Conservation (phyloP, 2,797 vertebrate genomes). For the Gallinago solitaria region DNA sequence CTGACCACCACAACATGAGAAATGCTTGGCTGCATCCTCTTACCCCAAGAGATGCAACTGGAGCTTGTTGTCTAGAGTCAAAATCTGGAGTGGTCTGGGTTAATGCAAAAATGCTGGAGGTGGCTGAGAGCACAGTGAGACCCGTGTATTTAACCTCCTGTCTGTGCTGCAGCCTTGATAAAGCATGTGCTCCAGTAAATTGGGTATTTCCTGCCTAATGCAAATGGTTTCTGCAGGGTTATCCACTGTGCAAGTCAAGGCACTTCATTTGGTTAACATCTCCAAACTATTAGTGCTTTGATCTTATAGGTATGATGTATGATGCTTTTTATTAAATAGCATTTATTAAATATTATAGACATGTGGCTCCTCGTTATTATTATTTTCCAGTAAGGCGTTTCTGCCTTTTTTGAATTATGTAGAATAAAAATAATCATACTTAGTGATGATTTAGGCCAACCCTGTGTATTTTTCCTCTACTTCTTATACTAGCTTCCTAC, state of each 20-base stretch:
- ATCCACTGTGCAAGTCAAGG: neutral
- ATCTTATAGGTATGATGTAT: neutral
- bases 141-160: neutral
- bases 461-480: conserved; percentile 11
- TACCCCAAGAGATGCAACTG: neutral
- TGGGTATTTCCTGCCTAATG: neutral
- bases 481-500: conserved; percentile 27
- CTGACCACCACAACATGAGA: fast-evolving
- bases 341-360: neutral
- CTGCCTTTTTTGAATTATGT: neutral
- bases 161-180: neutral
- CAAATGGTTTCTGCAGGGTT: neutral
- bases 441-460: neutral
- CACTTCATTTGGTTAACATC: neutral
- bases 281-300: neutral
- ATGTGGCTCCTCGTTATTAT: neutral
- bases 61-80: neutral
- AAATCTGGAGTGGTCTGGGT: neutral
- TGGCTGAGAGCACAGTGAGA: neutral
- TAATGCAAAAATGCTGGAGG: neutral
- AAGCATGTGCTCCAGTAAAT: neutral
- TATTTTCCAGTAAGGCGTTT: neutral
- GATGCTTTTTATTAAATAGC: neutral
- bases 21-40: neutral
- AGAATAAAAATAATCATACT: neutral